phyloP scores from a whole-genome alignment of 1,140 invertebrate species.

The Acromyrmex heyeri region DNA sequence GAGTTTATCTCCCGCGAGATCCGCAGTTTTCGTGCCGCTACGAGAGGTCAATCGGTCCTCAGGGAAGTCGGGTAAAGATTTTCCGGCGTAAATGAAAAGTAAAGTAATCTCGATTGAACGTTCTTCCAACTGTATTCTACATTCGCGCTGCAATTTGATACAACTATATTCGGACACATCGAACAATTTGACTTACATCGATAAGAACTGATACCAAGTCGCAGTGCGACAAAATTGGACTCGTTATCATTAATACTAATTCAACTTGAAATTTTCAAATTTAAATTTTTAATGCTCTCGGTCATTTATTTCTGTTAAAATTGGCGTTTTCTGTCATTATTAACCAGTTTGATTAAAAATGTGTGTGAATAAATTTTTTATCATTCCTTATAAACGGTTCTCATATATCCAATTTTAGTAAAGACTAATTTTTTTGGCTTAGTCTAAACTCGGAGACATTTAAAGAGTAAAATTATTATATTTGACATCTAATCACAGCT shows the following conservation, averaged over 20 bases:
- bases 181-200: not conserved
- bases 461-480: not conserved
- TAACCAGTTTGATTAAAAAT: not conserved
- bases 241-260: not conserved
- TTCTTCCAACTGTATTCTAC: not conserved
- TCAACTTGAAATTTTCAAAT: not conserved
- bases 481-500: not conserved
- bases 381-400: not conserved
- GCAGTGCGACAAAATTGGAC: not conserved
- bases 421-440: not conserved
- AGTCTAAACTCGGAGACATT: not conserved
- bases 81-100: conserved; percentile 58
- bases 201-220: not conserved
- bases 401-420: not conserved
- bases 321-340: not conserved
- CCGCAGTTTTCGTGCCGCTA: conserved; percentile 59
- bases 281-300: not conserved
- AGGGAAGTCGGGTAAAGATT: conserved; percentile 46
- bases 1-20: conserved; percentile 37
- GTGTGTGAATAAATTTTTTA: not conserved
- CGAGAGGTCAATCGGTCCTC: conserved; percentile 63
- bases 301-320: not conserved
- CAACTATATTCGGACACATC: not conserved
- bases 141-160: not conserved
- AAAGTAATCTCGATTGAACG: conserved; percentile 49